These are phyloP conservation scores for Cherax quadricarinatus DNA, from an alignment of 1,140 invertebrate genomes.

Conservation along the genomic window DNA sequence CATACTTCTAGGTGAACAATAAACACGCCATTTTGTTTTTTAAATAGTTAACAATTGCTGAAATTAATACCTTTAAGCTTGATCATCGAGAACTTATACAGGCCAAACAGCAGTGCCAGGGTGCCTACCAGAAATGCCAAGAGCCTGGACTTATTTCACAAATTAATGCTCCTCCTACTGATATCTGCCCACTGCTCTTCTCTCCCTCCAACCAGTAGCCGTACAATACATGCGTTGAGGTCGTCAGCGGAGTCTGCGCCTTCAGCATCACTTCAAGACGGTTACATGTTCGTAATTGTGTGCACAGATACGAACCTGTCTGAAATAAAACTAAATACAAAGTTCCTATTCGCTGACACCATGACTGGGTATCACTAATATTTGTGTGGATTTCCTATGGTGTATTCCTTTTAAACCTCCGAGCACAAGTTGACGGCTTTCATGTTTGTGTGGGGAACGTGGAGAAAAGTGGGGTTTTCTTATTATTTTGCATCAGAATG, in stretches of 20 bases:
- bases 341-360: slow-evolving; percentile 50
- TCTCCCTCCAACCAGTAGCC: slow-evolving; percentile 11
- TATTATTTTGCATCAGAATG: slow-evolving; percentile 23
- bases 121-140: slow-evolving; percentile 9
- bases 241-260: slow-evolving; percentile 32
- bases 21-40: too few relatives aligned
- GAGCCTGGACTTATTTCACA: not conserved
- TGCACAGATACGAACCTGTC: slow-evolving; percentile 28
- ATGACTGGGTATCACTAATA: slow-evolving; percentile 42
- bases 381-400: slow-evolving; percentile 19
- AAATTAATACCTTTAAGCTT: not conserved
- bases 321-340: slow-evolving; percentile 43
- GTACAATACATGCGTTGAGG: slow-evolving; percentile 16
- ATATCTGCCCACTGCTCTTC: slow-evolving; percentile 14
- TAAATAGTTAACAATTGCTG: too few relatives aligned
- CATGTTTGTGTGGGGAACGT: slow-evolving; percentile 38
- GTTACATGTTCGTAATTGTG: slow-evolving; percentile 4
- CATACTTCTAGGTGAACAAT: too few relatives aligned
- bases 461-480: slow-evolving; percentile 2
- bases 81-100: not conserved
- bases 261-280: slow-evolving; percentile 26
- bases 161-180: slow-evolving; percentile 2
- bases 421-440: slow-evolving; percentile 48
- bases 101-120: not conserved
- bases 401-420: slow-evolving; percentile 10